These are phyloP conservation scores for Narcine bancroftii DNA, from an alignment of 2,113 vertebrate species.

Conservation along the genomic window DNA sequence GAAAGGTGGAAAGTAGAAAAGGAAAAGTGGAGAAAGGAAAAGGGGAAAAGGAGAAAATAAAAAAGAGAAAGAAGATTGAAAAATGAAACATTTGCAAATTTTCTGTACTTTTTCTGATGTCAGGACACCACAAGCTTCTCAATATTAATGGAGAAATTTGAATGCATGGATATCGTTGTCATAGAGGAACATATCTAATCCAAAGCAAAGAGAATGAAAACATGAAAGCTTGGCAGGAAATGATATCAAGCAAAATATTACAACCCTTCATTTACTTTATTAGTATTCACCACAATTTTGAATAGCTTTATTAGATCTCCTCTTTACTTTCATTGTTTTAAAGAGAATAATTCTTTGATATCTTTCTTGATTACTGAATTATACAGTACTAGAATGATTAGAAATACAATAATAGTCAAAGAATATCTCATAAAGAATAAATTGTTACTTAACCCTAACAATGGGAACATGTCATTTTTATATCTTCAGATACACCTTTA, in stretches of 20 bases:
- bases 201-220: background rate
- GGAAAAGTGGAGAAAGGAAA: no score
- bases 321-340: background rate
- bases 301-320: background rate
- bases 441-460: background rate
- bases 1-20: no score
- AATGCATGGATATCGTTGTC: background rate
- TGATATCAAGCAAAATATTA: background rate
- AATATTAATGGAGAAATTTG: background rate
- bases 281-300: background rate
- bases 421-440: no score
- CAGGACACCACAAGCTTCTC: background rate
- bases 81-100: background rate
- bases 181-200: background rate
- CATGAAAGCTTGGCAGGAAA: background rate
- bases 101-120: background rate
- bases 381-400: no score
- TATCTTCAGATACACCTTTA: background rate
- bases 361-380: no score
- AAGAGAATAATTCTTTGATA: background rate
- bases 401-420: no score
- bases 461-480: background rate
- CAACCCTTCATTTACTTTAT: background rate
- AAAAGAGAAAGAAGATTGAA: background rate
- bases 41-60: background rate